A percentile compares a stretch with the other conserved stretches of the same genome.
Conservation (phyloP, 2,888 invertebrate genomes). For the Heliconius aoede region DNA sequence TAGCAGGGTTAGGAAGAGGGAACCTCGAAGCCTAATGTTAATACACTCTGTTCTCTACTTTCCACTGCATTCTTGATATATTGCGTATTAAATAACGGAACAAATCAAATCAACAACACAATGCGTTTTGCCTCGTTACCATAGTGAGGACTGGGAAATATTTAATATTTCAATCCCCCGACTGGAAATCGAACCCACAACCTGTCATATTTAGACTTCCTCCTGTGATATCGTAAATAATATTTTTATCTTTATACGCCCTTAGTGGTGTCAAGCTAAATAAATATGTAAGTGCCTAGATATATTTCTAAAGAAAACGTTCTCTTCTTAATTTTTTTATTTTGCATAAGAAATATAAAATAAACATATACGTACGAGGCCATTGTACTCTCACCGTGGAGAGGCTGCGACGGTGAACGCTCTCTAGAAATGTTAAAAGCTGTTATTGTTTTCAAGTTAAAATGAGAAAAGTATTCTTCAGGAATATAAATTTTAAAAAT, state of each 20-base stretch:
- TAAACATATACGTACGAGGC: conserved; percentile 23
- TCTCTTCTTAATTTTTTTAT: conserved; percentile 20
- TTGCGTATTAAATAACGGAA: no score
- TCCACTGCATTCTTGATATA: no score
- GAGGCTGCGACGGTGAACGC: conserved; percentile 35
- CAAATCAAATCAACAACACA: no score
- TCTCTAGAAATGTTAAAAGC: conserved; percentile 36
- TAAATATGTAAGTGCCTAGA: not conserved
- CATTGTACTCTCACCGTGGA: conserved; percentile 35
- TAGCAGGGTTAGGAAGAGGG: no score
- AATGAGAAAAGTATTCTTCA: conserved; percentile 29
- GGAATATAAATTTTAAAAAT: conserved; percentile 2
- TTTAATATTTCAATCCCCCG: no score
- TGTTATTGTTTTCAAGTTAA: conserved; percentile 33
- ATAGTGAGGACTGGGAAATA: no score
- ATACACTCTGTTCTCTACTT: no score
- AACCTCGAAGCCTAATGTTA: no score
- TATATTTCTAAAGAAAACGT: conserved; percentile 24
- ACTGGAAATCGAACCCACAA: no score
- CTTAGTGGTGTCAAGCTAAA: not conserved
- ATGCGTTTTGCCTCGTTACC: no score
- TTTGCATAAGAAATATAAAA: conserved; percentile 18
- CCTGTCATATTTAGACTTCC: no score
- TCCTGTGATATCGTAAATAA: not conserved
- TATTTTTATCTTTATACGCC: not conserved